Conservation (phyloP, 2,113 vertebrate genomes). For the Larimichthys crocea region DNA sequence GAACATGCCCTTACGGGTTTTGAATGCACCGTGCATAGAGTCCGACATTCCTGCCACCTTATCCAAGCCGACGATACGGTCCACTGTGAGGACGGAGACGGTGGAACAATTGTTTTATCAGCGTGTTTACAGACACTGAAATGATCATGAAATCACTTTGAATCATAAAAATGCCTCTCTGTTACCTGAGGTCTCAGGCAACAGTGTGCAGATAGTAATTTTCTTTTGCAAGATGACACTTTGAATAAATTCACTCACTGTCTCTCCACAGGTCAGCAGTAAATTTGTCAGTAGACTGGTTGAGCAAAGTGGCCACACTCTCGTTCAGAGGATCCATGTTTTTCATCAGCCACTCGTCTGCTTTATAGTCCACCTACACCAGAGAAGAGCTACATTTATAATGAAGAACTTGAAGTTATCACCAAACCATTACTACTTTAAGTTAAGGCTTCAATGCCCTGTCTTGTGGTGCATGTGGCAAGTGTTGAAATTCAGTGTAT, state of each 20-base stretch:
- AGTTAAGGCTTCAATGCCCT: neutral
- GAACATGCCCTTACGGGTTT: constrained; percentile 98
- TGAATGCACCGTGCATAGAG: constrained; percentile 90
- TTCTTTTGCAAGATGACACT: neutral
- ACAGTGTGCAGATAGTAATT: neutral
- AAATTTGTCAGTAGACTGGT: constrained; percentile 97
- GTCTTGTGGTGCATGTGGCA: too few species aligned
- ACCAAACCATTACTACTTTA: neutral
- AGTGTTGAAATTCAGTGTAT: too few species aligned
- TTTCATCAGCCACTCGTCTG: constrained; percentile 97
- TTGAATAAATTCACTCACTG: constrained; percentile 82
- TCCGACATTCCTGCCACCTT: constrained; percentile 97
- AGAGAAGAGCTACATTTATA: neutral
- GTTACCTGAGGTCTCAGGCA: too few species aligned
- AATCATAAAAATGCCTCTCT: neutral
- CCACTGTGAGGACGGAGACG: constrained; percentile 84
- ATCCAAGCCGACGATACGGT: constrained; percentile 96
- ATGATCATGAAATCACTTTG: too few species aligned
- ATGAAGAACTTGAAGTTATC: neutral
- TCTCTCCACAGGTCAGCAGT: constrained; percentile 97
- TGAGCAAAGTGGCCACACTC: constrained; percentile 93
- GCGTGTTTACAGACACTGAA: too few species aligned
- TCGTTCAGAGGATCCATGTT: constrained; percentile 99
- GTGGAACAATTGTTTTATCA: neutral
- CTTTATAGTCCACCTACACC: constrained; percentile 96